phyloP scores from a whole-genome alignment of 2,888 invertebrate species.

The Sinotaia quadrata region DNA sequence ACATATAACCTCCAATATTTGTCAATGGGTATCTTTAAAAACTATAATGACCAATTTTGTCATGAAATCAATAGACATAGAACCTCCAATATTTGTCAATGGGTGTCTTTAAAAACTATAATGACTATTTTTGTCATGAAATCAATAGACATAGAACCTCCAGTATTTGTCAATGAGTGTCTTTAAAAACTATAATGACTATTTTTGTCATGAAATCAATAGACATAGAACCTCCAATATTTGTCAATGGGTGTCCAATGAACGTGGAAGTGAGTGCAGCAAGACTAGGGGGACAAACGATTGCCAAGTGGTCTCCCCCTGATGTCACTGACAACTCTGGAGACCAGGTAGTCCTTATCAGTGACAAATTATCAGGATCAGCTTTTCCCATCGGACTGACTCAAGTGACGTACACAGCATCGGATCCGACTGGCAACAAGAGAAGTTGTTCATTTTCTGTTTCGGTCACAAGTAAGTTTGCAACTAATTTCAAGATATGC shows the following conservation, averaged over 20 bases:
- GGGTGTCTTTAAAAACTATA: no score
- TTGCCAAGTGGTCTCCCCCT: slow-evolving; percentile 3
- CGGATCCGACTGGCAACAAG: slow-evolving; percentile 77
- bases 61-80: no score
- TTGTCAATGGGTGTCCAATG: slow-evolving; percentile 14
- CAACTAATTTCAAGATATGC: no score
- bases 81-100: no score
- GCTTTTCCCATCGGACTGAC: slow-evolving; percentile 76
- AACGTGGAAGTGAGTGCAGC: slow-evolving; percentile 1
- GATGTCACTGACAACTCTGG: slow-evolving; percentile 21
- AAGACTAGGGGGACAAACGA: neutral
- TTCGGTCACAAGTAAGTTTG: slow-evolving; percentile 72
- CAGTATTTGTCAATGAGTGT: slow-evolving; percentile 13
- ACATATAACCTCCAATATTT: no score
- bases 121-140: no score
- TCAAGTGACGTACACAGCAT: slow-evolving; percentile 77
- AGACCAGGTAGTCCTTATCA: neutral
- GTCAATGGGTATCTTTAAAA: no score
- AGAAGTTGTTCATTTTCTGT: slow-evolving; percentile 78
- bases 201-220: no score
- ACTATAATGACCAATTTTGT: no score
- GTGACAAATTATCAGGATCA: slow-evolving; percentile 2
- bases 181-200: no score
- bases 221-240: slow-evolving; percentile 18
- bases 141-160: slow-evolving; percentile 21